Conservation (phyloP, 1,140 invertebrate species). For the Tetragnatha versicolor region DNA sequence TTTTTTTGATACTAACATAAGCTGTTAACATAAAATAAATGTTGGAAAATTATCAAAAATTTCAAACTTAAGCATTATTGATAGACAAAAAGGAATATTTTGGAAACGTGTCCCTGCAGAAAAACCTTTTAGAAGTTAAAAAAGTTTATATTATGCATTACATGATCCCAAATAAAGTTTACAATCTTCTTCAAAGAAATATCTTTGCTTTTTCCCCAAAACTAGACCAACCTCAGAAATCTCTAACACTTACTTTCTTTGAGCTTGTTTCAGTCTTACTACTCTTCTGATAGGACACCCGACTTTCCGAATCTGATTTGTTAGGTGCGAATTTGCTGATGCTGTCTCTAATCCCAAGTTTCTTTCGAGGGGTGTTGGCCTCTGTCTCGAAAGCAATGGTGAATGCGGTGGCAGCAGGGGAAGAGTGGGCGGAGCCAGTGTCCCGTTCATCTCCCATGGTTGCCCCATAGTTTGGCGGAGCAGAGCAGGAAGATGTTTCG, state of each 20-base stretch:
- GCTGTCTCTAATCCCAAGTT: conserved; percentile 62
- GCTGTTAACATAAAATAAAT: too few relatives aligned
- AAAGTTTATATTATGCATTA: too few relatives aligned
- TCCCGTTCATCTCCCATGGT: conserved; percentile 37
- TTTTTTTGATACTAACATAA: too few relatives aligned
- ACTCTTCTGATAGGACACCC: conserved; percentile 39
- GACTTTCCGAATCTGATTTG: conserved; percentile 58
- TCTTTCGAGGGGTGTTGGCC: conserved; percentile 57
- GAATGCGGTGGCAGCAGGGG: conserved; percentile 62
- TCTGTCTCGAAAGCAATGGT: conserved; percentile 66
- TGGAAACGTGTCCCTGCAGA: too few relatives aligned
- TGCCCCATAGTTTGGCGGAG: conserved; percentile 40
- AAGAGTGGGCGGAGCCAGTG: conserved; percentile 49
- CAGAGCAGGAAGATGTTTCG: conserved; percentile 49
- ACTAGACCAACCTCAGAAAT: too few relatives aligned
- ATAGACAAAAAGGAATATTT: too few relatives aligned
- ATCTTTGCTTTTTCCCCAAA: too few relatives aligned
- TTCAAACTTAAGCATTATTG: too few relatives aligned
- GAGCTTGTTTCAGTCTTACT: conserved; percentile 49
- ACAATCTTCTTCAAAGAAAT: too few relatives aligned
- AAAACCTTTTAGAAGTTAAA: too few relatives aligned
- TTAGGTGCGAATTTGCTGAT: conserved; percentile 67
- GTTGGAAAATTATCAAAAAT: too few relatives aligned
- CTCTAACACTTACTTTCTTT: conserved; percentile 37
- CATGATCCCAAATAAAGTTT: too few relatives aligned